Base-by-base conservation (phyloP, 2,797 vertebrate genomes). In the Champsocephalus esox region DNA sequence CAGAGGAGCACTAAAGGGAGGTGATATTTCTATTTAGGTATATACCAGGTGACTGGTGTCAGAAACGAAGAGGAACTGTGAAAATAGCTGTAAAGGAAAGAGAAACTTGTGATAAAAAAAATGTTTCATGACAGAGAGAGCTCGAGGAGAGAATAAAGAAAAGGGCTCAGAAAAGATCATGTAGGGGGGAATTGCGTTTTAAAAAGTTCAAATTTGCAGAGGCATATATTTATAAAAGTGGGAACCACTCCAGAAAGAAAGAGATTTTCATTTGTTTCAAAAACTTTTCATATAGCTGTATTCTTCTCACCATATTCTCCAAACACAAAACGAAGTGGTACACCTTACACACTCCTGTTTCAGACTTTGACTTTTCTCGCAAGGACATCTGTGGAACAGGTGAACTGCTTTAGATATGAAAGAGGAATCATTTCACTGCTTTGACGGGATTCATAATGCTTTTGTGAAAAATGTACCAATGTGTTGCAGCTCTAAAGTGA, bases 11-110 rank as follows among this genome's bases (percentile, higher is more conserved):
- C 38, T 32, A 41, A 34, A 70, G 41, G 14, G 57, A 61, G 58
- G 16, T 63, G 65, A 73, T 77, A 24, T 62, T 75, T 85, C 66
- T 60, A 14, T 56, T 67, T 73, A 75, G 56, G 58, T 66, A 14
- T 41, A 14, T 46, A n/a, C 41, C 32, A 41, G 44, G 21, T 7
- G 28, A 50, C 59, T n/a, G 60, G 56, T 76, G 74, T 66, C 49
- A 66, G 46, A 70, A 69, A 48, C 12, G 1, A 12, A 48, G 4
- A 45, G 19, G 12, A 57, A 17, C n/a, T 75, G 43, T 65, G 63
- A 74, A 69, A 62, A 66, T 38, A 16, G 32, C 41, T 65, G 38
- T 8, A 24, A 46, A 75, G 60, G 6, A 14, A 55, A 50, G 21
- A n/a, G 34, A 3, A 72, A 65, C 57, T 3, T 0, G 0, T 32